Percentiles rank a stretch among this genome's conserved stretches.
Conservation (phyloP, 1,140 invertebrate genomes). For the Ceratosolen solmsi region DNA sequence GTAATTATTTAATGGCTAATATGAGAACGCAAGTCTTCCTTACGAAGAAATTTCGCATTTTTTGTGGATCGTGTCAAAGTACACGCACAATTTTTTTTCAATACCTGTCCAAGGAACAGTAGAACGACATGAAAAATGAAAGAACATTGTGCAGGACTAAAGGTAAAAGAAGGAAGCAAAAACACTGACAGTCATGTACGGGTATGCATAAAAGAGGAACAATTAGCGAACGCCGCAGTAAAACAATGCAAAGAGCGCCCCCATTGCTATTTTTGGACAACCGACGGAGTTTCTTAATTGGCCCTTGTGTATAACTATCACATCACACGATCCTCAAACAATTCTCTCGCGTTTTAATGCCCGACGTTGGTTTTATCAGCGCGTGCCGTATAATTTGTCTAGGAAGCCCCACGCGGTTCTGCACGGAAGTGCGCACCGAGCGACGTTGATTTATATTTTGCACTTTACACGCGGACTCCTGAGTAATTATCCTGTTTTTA, state of each 20-base stretch:
- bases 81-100: background rate
- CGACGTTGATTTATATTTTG: constrained; percentile 38
- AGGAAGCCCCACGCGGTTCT: background rate
- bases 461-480: background rate
- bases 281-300: constrained; percentile 23
- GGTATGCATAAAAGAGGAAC: constrained; percentile 12
- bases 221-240: constrained; percentile 10
- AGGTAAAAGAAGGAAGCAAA: background rate
- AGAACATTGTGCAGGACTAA: no score
- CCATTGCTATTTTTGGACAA: constrained; percentile 15
- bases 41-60: background rate
- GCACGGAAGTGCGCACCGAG: constrained; percentile 5
- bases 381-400: constrained; percentile 11
- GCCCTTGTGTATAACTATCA: constrained; percentile 10
- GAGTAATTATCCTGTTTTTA: constrained; percentile 27
- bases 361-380: constrained; percentile 7
- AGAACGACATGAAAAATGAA: background rate
- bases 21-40: background rate
- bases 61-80: background rate
- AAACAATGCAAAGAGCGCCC: constrained; percentile 29
- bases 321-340: constrained; percentile 12
- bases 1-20: background rate
- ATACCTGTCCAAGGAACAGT: background rate
- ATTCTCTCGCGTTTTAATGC: constrained; percentile 21
- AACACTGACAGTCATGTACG: background rate